phyloP scores from a whole-genome alignment of 2,113 vertebrate species.

The Emydocephalus ijimae region DNA sequence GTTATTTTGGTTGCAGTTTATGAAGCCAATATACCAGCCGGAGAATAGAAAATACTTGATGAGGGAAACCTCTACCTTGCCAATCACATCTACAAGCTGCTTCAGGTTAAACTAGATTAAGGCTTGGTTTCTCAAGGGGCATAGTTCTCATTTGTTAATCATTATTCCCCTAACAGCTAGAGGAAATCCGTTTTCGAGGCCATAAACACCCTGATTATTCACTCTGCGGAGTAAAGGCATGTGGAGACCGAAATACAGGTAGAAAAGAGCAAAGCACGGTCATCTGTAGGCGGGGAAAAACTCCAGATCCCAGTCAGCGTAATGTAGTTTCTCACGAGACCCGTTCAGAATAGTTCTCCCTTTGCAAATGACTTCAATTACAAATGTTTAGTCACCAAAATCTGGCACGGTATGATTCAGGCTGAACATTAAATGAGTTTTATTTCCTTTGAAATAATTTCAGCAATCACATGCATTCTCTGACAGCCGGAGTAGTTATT shows the following conservation, averaged over 20 bases:
- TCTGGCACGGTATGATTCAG: neutral
- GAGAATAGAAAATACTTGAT: neutral
- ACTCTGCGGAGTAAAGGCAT: neutral
- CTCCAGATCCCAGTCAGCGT: conserved; percentile 32
- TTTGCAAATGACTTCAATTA: neutral
- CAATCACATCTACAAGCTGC: neutral
- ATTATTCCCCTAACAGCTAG: neutral
- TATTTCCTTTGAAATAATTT: neutral
- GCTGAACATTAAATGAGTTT: fast-evolving
- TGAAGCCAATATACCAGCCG: neutral
- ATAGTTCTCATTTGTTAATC: neutral
- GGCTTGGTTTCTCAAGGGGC: neutral
- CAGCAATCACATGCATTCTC: fast-evolving
- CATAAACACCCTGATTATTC: neutral
- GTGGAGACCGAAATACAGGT: neutral
- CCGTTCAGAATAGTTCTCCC: neutral
- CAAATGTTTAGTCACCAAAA: neutral
- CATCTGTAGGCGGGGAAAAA: neutral
- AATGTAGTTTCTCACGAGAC: conserved; percentile 12
- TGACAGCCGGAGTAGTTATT: neutral
- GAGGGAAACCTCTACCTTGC: neutral
- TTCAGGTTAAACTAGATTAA: neutral
- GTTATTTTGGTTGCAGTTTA: neutral
- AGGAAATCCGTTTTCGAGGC: neutral
- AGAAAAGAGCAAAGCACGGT: neutral